Percentiles rank a stretch among this genome's conserved stretches.
These are phyloP conservation scores for Buteo buteo DNA, from an alignment of 2,113 vertebrate genomes.

Conservation along the genomic window DNA sequence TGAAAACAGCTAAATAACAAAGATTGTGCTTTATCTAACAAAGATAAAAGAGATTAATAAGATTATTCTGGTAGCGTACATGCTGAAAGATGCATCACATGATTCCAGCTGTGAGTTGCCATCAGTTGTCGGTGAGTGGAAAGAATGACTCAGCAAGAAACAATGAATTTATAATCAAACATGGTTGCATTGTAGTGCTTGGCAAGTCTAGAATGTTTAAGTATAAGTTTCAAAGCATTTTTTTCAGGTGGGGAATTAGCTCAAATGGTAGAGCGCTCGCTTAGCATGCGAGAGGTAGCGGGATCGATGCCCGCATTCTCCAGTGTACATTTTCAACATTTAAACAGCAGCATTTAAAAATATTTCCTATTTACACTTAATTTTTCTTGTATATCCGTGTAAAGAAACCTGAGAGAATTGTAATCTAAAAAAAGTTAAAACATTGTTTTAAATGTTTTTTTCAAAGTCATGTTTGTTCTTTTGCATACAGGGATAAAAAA, in stretches of 20 bases:
- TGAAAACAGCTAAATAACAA: neutral
- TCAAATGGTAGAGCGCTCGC: conserved; percentile 64
- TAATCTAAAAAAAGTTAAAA: neutral
- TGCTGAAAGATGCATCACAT: neutral
- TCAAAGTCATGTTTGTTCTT: neutral
- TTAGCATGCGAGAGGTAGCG: conserved; percentile 66
- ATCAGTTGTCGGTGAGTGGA: neutral
- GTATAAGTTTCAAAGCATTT: rapidly evolving
- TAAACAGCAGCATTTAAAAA: rapidly evolving
- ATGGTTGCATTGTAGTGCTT: rapidly evolving
- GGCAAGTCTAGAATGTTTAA: rapidly evolving
- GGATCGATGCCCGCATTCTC: conserved; percentile 65
- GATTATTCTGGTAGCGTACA: neutral
- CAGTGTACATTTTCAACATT: rapidly evolving
- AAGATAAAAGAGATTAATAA: neutral
- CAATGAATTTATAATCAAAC: rapidly evolving
- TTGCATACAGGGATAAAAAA: neutral
- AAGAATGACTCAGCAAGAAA: neutral
- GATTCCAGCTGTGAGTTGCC: neutral
- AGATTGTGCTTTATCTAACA: neutral
- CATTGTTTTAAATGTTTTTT: neutral
- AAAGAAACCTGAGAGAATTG: neutral
- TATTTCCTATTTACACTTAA: rapidly evolving
- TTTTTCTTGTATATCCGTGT: neutral
- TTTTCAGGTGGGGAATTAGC: conserved; percentile 6